A percentile compares a stretch with the other conserved stretches of the same genome.
These are phyloP conservation scores for Heteromurus nitidus DNA, from an alignment of 2,888 invertebrate species.

Conservation along the genomic window DNA sequence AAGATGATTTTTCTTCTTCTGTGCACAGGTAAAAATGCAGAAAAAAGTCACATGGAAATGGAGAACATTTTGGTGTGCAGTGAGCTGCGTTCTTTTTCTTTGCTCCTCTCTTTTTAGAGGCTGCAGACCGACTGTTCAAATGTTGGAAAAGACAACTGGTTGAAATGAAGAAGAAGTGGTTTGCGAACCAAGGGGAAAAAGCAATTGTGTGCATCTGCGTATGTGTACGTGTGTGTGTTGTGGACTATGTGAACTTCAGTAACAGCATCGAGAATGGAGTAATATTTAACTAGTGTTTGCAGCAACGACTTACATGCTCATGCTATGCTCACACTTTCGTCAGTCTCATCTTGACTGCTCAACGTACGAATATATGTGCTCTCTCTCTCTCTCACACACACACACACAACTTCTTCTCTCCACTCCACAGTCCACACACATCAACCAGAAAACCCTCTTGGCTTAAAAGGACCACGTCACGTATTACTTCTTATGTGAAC, in stretches of 20 bases:
- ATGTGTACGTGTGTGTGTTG: constrained; percentile 1
- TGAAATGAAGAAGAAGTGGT: constrained; percentile 40
- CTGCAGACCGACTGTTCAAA: constrained; percentile 50
- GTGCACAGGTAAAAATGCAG: constrained; percentile 35
- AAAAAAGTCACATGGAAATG: constrained; percentile 49
- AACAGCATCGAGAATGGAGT: too few relatives aligned
- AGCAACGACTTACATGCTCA: too few relatives aligned
- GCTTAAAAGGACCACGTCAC: constrained; percentile 16
- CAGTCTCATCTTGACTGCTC: too few relatives aligned
- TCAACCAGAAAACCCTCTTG: constrained; percentile 3
- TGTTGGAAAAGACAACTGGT: constrained; percentile 52
- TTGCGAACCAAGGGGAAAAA: constrained; percentile 2
- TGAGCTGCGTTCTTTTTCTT: constrained; percentile 20
- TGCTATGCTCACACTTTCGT: too few relatives aligned
- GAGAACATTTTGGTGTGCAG: constrained; percentile 6
- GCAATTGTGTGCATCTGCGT: constrained; percentile 17
- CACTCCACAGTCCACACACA: not conserved
- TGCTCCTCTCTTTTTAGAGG: constrained; percentile 63
- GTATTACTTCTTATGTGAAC: not conserved
- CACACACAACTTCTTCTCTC: too few relatives aligned
- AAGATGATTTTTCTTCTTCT: too few relatives aligned
- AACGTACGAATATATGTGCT: too few relatives aligned
- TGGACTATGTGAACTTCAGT: not conserved
- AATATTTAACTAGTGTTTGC: too few relatives aligned
- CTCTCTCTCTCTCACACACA: too few relatives aligned